Evolutionary conservation across 2,888 invertebrate genomes (phyloP).

Genomic region (Eumacrocentrus americanus): DNA sequence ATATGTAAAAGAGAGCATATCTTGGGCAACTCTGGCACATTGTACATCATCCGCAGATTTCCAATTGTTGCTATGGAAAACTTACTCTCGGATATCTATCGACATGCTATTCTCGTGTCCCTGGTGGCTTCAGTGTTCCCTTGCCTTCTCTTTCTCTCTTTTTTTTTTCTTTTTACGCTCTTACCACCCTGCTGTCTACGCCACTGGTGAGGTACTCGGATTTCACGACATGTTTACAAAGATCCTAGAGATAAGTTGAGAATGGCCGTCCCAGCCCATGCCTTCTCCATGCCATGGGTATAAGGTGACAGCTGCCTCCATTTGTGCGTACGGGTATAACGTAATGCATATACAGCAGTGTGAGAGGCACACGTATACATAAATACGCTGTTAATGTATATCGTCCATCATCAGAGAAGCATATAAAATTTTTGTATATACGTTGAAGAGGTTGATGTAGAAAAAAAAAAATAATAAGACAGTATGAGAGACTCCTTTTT

Average conservation of each 20-base stretch:
- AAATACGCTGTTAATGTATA: not conserved
- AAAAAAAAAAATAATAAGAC: no score
- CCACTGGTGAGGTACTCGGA: slow-evolving; percentile 61
- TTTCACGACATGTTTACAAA: slow-evolving; percentile 63
- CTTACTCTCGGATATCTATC: no score
- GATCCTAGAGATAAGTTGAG: slow-evolving; percentile 63
- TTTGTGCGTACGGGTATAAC: slow-evolving; percentile 24
- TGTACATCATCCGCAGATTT: no score
- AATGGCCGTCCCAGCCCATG: slow-evolving; percentile 56
- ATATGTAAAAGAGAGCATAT: no score
- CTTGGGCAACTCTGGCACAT: no score
- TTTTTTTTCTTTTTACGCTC: slow-evolving; percentile 5
- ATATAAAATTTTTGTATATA: slow-evolving; percentile 2
- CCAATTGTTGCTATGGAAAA: not conserved
- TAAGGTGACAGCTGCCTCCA: slow-evolving; percentile 62
- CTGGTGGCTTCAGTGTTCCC: no score
- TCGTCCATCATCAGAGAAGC: not conserved
- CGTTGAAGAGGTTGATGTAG: no score
- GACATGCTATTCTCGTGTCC: no score
- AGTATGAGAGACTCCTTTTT: no score
- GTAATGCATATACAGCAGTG: not conserved
- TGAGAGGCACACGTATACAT: slow-evolving; percentile 7
- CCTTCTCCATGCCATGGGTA: slow-evolving; percentile 54
- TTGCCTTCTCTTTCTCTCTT: not conserved
- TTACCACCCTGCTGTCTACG: slow-evolving; percentile 54